Evolutionary conservation across 2,113 vertebrate species (phyloP), one percentile per base, ranked within the genome.

Genomic region (Cottus gobio): DNA sequence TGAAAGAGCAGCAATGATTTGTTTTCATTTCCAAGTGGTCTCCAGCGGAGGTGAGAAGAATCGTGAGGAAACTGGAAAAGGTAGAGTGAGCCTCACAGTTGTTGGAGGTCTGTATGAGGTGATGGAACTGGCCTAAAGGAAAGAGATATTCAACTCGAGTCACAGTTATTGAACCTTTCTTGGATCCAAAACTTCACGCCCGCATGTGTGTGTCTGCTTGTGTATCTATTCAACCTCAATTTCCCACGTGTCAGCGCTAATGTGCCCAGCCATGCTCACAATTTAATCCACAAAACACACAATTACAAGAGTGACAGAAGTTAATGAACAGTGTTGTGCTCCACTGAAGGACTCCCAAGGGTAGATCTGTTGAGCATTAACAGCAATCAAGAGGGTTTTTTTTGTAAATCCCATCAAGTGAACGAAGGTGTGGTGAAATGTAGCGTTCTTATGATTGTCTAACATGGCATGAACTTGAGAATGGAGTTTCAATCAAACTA

Each of bases 311-410:
- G 61, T 68, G 80, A 82, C 67, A 71, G 73, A 76, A 78, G 63
- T 56, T 88, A 81, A 90, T 75, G 77, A 87, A 63, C 37, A 71
- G 54, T 61, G 62, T 63, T 87, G 62, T 81, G 76, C 63, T 81
- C 50, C 71, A 60, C 39, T 64, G 71, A 85, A 83, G 77, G 64
- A 76, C 80, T 76, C 79, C 62, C 85, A 83, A 82, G 70, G 67
- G 79, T 82, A 73, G 56, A 84, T 63, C 75, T 77, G 71, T 78
- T 79, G n/a, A 63, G 83, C 18, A 4, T 80, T 82, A 66, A 65
- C n/a, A 1, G 72, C 71, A 77, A 64, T 61, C 42, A 70, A 75
- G 54, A 57, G 57, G 26, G 48, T 75, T 72, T 54, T n/a, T 69
- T 79, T 75, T 65, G 50, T 81, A 36, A 61, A 60, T 73, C 31